phyloP scores from a whole-genome alignment of 1,140 invertebrate genomes.

The Anoplophora glabripennis region DNA sequence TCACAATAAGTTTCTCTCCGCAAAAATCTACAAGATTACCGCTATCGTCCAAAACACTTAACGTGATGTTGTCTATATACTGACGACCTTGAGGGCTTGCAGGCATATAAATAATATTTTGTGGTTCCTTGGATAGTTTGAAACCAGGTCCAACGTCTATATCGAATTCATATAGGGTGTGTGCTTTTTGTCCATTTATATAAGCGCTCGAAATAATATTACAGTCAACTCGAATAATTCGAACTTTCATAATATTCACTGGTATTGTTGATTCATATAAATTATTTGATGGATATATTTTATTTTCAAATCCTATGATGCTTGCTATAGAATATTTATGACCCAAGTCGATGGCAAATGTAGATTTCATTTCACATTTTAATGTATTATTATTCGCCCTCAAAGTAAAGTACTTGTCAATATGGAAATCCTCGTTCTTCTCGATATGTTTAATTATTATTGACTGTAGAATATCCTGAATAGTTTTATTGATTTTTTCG shows the following conservation, averaged over 20 bases:
- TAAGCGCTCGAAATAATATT: conserved; percentile 18
- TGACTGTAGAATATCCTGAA: neutral
- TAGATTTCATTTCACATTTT: conserved; percentile 14
- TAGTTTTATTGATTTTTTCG: neutral
- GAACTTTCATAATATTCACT: no score
- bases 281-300: neutral
- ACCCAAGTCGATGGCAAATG: conserved; percentile 11
- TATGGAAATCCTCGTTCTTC: no score
- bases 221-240: conserved; percentile 11
- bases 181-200: no score
- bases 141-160: conserved; percentile 11
- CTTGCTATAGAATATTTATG: neutral
- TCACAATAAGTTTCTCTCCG: conserved; percentile 7
- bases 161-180: conserved; percentile 15
- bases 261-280: conserved; percentile 6
- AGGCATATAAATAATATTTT: no score
- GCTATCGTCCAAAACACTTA: neutral
- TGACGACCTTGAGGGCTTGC: no score
- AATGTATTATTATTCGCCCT: conserved; percentile 15
- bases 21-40: conserved; percentile 1
- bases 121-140: conserved; percentile 8
- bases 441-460: neutral
- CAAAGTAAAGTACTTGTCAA: no score
- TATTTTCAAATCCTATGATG: conserved; percentile 3
- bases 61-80: conserved; percentile 8